phyloP scores from a whole-genome alignment of 1,140 invertebrate species.

The Drosophila aff. region DNA sequence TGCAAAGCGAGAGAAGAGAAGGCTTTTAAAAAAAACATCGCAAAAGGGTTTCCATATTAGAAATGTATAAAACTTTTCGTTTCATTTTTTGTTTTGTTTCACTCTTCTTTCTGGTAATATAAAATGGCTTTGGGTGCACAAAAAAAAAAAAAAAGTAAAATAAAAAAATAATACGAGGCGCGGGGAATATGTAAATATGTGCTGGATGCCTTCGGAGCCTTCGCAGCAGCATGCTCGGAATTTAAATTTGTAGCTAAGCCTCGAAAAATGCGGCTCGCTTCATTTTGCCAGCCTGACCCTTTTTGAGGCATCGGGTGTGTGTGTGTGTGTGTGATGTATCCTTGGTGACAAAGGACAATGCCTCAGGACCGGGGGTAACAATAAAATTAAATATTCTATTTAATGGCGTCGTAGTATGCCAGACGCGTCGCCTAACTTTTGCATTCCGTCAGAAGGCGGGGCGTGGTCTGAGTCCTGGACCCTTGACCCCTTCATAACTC shows the following conservation, averaged over 20 bases:
- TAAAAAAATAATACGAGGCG: conserved; percentile 23
- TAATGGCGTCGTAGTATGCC: conserved; percentile 72
- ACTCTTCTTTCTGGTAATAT: conserved; percentile 33
- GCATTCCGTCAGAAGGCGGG: conserved; percentile 25
- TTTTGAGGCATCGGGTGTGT: conserved; percentile 30
- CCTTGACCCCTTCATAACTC: conserved; percentile 16
- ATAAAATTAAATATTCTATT: conserved; percentile 84
- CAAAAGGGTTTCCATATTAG: conserved; percentile 76
- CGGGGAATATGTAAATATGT: conserved; percentile 73
- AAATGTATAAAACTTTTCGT: conserved; percentile 71
- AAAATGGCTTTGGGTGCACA: conserved; percentile 53
- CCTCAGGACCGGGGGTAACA: conserved; percentile 51
- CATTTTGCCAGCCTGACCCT: conserved; percentile 63
- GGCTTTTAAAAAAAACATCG: conserved; percentile 40
- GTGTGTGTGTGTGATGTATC: conserved; percentile 63
- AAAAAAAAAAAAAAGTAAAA: neutral
- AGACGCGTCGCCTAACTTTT: conserved; percentile 53
- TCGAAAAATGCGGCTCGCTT: conserved; percentile 60
- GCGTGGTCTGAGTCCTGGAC: neutral
- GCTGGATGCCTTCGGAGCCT: conserved; percentile 51
- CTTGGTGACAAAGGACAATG: conserved; percentile 60
- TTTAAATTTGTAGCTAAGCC: conserved; percentile 73
- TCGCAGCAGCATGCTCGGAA: conserved; percentile 67
- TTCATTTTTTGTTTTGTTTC: conserved; percentile 20
- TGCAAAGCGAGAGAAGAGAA: conserved; percentile 32